phyloP scores from a whole-genome alignment of 2,888 invertebrate genomes.

The Ichneumoninae sp. region DNA sequence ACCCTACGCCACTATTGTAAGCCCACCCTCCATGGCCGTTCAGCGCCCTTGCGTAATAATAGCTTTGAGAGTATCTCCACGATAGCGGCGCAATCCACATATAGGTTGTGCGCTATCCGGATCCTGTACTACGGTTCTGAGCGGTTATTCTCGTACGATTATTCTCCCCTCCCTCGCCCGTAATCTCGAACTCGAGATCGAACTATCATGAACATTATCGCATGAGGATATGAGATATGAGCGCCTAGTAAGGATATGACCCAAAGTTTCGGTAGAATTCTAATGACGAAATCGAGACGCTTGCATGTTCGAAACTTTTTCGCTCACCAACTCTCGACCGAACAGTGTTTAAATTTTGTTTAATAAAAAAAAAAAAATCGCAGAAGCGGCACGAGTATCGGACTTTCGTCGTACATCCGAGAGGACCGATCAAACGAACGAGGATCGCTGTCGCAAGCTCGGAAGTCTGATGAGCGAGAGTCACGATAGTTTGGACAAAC shows the following conservation, averaged over 20 bases:
- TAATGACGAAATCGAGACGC: neutral
- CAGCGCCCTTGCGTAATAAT: conserved; percentile 2
- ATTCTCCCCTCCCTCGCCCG: neutral
- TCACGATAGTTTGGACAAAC: conserved; percentile 92
- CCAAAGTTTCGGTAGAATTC: neutral
- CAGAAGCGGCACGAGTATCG: conserved; percentile 94
- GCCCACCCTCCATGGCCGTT: neutral
- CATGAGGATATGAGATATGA: neutral
- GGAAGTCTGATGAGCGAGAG: conserved; percentile 95
- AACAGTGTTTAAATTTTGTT: conserved; percentile 19
- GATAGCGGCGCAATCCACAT: neutral
- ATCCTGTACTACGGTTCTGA: neutral
- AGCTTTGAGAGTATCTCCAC: neutral
- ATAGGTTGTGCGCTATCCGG: neutral
- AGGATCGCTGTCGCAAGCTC: conserved; percentile 86
- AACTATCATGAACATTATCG: neutral
- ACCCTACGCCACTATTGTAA: neutral
- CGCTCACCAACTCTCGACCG: neutral
- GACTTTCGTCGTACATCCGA: conserved; percentile 81
- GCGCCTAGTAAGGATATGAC: neutral
- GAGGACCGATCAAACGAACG: conserved; percentile 71
- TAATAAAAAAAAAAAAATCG: conserved; percentile 72
- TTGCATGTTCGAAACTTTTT: neutral
- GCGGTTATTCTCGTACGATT: neutral
- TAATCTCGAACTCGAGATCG: neutral